phyloP scores from a whole-genome alignment of 2,113 vertebrate genomes.

The Formicarius rufipectus region DNA sequence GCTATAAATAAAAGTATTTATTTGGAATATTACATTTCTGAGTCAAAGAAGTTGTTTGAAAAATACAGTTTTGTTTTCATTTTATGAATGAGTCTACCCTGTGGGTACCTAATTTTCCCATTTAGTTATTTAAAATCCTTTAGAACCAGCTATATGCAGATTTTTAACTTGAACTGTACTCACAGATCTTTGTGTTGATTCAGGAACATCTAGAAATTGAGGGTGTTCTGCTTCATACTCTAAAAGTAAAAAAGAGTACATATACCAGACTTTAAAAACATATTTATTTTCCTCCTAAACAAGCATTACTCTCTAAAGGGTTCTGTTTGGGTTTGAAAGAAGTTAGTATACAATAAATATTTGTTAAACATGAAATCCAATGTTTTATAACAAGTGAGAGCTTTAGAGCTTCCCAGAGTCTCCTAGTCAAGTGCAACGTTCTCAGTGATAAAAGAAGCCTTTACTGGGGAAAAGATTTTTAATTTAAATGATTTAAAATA shows the following conservation, averaged over 20 bases:
- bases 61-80: not conserved
- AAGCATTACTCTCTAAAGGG: not conserved
- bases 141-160: not conserved
- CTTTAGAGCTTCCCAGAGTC: too few species aligned
- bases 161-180: not conserved
- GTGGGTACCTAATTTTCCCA: not conserved
- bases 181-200: not conserved
- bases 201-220: slow-evolving; percentile 27
- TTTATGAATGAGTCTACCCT: not conserved
- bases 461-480: not conserved
- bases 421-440: not conserved
- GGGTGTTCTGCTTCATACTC: slow-evolving; percentile 77
- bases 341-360: not conserved
- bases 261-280: not conserved
- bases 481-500: not conserved
- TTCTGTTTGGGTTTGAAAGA: not conserved
- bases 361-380: not conserved
- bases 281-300: not conserved
- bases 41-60: not conserved
- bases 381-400: not conserved
- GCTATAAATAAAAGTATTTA: not conserved
- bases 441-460: not conserved
- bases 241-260: not conserved
- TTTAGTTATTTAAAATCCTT: not conserved
- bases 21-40: not conserved